Percentiles rank a stretch among this genome's conserved stretches.
Evolutionary conservation across 1,140 invertebrate genomes (phyloP).

Genomic region (Berghia stephanieae): DNA sequence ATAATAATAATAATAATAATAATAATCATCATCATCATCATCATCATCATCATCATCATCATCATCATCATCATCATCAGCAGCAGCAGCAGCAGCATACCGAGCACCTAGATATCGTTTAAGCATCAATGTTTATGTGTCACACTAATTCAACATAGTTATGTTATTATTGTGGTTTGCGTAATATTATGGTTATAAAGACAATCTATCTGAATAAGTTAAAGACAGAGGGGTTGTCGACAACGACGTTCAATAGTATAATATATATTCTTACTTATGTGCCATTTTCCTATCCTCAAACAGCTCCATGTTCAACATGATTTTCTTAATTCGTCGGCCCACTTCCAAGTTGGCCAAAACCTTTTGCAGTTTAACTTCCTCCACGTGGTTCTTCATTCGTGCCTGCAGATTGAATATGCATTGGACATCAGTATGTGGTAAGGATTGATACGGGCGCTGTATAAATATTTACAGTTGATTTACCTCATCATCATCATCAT

Average conservation of each 20-base stretch:
- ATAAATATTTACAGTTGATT: background rate
- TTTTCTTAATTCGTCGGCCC: slow-evolving; percentile 23
- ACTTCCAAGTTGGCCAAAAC: slow-evolving; percentile 29
- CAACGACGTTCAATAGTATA: too few relatives aligned
- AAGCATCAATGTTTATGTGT: too few relatives aligned
- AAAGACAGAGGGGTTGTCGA: too few relatives aligned
- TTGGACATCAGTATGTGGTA: background rate
- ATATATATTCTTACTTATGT: slow-evolving; percentile 18
- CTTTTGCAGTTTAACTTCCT: slow-evolving; percentile 33
- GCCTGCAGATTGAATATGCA: background rate
- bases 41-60: background rate
- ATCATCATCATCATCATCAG: too few relatives aligned
- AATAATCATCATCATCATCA: too few relatives aligned
- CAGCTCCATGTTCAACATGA: slow-evolving; percentile 32
- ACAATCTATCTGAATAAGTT: too few relatives aligned
- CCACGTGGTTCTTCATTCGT: slow-evolving; percentile 18
- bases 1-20: too few relatives aligned
- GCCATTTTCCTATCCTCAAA: slow-evolving; percentile 28
- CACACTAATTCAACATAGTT: too few relatives aligned
- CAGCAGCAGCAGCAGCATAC: too few relatives aligned
- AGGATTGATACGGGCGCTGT: background rate
- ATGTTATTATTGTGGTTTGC: too few relatives aligned
- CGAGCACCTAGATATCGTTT: too few relatives aligned
- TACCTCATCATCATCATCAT: background rate
- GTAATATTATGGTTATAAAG: too few relatives aligned